phyloP scores from a whole-genome alignment of 2,797 vertebrate species.

The Poecilia wingei region DNA sequence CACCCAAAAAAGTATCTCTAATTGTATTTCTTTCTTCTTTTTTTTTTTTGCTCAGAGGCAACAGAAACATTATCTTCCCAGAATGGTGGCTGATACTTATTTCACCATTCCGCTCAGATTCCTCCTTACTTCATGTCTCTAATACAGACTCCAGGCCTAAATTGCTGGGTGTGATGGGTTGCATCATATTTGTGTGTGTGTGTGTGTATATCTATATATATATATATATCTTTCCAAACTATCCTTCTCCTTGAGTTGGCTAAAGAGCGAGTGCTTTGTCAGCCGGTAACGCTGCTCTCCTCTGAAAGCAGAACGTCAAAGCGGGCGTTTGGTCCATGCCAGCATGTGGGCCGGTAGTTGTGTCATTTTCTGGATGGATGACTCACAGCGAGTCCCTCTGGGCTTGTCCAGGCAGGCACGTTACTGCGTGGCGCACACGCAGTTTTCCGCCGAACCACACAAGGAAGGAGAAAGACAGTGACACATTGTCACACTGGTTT shows the following conservation, averaged over 20 bases:
- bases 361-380: slow-evolving; percentile 72
- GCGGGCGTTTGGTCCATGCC: slow-evolving; percentile 34
- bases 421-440: slow-evolving; percentile 20
- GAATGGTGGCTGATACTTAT: background rate
- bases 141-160: slow-evolving; percentile 41
- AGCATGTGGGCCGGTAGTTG: slow-evolving; percentile 49
- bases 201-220: too few relatives aligned
- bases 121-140: slow-evolving; percentile 26
- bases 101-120: slow-evolving; percentile 3
- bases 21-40: background rate
- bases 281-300: slow-evolving; percentile 21
- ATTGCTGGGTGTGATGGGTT: slow-evolving; percentile 57
- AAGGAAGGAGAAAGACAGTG: slow-evolving; percentile 21
- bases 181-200: slow-evolving; percentile 3
- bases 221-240: slow-evolving; percentile 14
- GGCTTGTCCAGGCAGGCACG: slow-evolving; percentile 62
- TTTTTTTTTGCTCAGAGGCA: background rate
- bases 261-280: slow-evolving; percentile 43
- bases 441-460: slow-evolving; percentile 31
- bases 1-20: background rate
- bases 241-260: slow-evolving; percentile 23
- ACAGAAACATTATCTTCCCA: background rate
- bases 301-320: slow-evolving; percentile 46
- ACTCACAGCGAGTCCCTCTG: slow-evolving; percentile 59
- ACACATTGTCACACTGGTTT: slow-evolving; percentile 22